phyloP scores from a whole-genome alignment of 1,140 invertebrate genomes.

The Sarcophaga peregrina region DNA sequence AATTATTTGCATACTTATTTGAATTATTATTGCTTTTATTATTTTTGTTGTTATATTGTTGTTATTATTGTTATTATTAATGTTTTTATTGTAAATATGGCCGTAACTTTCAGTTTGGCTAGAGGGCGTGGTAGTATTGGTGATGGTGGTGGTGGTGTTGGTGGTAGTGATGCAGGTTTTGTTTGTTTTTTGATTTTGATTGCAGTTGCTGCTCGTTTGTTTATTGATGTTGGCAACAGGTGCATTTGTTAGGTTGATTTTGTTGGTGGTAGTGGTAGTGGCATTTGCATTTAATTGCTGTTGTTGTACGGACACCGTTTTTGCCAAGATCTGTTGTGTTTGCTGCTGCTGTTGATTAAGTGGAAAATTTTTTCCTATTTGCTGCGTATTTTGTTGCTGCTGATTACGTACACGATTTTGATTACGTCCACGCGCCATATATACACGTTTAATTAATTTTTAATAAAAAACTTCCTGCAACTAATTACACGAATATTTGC shows the following conservation, averaged over 20 bases:
- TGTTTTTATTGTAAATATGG: slow-evolving; percentile 32
- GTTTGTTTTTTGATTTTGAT: neutral
- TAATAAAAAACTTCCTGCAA: slow-evolving; percentile 24
- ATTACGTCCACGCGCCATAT: slow-evolving; percentile 65
- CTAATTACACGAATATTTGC: neutral
- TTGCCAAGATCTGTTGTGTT: slow-evolving; percentile 42
- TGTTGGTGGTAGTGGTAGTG: no score
- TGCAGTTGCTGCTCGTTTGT: slow-evolving; percentile 47
- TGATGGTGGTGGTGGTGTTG: neutral
- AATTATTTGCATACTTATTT: slow-evolving; percentile 5
- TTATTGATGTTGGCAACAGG: slow-evolving; percentile 46
- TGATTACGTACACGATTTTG: slow-evolving; percentile 54
- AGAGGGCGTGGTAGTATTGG: slow-evolving; percentile 29
- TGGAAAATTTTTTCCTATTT: slow-evolving; percentile 44
- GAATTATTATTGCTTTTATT: neutral
- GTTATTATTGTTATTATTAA: neutral
- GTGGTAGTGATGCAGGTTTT: neutral
- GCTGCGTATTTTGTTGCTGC: slow-evolving; percentile 46
- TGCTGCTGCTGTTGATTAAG: slow-evolving; percentile 46
- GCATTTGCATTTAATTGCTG: neutral
- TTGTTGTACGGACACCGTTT: slow-evolving; percentile 15
- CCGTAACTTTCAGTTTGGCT: slow-evolving; percentile 35
- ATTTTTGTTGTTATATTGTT: slow-evolving; percentile 11
- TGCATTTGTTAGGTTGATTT: slow-evolving; percentile 25
- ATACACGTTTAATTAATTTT: slow-evolving; percentile 37